Evolutionary conservation across 2,113 vertebrate species (phyloP).

Genomic region (Alectura lathami): DNA sequence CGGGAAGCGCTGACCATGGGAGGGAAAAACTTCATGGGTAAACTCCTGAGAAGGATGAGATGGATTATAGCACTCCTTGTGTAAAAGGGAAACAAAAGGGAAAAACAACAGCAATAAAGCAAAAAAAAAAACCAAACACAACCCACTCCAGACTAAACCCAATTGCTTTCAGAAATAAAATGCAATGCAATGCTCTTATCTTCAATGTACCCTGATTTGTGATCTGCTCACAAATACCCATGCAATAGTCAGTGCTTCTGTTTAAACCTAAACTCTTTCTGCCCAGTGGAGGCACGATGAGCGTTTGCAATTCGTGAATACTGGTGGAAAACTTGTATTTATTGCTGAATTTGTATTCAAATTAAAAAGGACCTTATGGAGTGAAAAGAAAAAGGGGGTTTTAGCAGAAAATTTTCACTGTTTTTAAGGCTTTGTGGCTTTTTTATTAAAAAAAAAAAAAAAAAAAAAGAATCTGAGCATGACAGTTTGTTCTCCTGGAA

Average conservation of each 20-base stretch:
- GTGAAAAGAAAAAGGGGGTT: background rate
- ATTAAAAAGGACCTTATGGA: background rate
- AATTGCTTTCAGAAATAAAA: slow-evolving; percentile 17
- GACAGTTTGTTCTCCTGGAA: background rate
- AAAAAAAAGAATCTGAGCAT: background rate
- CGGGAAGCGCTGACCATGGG: background rate
- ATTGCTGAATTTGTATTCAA: slow-evolving; percentile 15
- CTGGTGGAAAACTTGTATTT: slow-evolving; percentile 4
- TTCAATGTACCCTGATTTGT: background rate
- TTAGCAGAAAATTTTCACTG: background rate
- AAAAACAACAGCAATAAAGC: no score
- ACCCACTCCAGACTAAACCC: background rate
- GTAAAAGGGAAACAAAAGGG: background rate
- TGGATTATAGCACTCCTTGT: background rate
- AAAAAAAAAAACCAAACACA: background rate
- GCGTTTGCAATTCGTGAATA: slow-evolving; percentile 23
- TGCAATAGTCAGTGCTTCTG: background rate
- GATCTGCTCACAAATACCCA: background rate
- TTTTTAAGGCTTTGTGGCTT: background rate
- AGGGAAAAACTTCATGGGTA: background rate
- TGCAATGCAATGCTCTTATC: background rate
- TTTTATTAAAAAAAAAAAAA: background rate
- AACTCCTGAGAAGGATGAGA: background rate
- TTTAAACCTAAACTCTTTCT: background rate
- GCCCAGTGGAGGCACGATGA: background rate